Evolutionary conservation across 2,113 vertebrate genomes (phyloP).

Genomic region (Sula dactylatra): DNA sequence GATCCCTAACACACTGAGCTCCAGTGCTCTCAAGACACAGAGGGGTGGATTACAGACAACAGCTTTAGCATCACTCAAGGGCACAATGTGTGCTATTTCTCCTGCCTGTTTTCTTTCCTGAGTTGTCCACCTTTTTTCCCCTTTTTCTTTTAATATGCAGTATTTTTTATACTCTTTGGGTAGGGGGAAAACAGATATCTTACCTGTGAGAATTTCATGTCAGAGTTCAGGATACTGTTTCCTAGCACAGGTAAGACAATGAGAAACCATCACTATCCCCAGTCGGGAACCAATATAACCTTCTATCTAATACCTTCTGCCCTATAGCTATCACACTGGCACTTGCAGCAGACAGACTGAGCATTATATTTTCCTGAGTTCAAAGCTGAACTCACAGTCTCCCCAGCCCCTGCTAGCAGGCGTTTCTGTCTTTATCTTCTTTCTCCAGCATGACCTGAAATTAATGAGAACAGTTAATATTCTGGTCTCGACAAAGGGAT

Average conservation of each 20-base stretch:
- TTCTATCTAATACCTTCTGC: not conserved
- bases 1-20: not conserved
- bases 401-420: not conserved
- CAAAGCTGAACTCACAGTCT: not conserved
- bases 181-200: not conserved
- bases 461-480: not conserved
- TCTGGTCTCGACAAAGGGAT: not conserved
- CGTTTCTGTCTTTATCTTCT: not conserved
- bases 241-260: not conserved
- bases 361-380: not conserved
- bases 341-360: not conserved
- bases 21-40: accelerated
- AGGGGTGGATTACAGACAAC: not conserved
- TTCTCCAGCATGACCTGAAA: not conserved
- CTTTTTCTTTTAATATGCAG: not conserved
- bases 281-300: not conserved
- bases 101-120: not conserved
- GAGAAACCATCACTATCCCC: not conserved
- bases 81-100: not conserved
- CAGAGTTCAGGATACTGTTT: not conserved
- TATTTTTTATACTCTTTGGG: not conserved
- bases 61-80: not conserved
- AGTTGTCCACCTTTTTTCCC: accelerated
- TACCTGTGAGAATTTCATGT: not conserved
- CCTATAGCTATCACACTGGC: not conserved